These are phyloP conservation scores for Deroplatys truncata DNA, from an alignment of 2,888 invertebrate species.

Conservation along the genomic window DNA sequence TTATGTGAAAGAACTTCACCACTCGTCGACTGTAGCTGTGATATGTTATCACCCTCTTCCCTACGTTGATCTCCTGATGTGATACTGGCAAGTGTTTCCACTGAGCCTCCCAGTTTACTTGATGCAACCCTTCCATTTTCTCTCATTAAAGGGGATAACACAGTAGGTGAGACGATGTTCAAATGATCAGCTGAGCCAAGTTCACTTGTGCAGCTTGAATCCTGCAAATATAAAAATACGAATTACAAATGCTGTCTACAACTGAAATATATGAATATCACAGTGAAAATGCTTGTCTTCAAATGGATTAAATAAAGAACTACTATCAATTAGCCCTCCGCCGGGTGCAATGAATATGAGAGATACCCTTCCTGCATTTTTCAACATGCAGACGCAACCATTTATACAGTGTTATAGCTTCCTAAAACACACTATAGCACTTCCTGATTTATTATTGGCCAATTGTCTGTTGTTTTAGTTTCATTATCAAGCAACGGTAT, in stretches of 20 bases:
- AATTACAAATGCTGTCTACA: background rate
- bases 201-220: background rate
- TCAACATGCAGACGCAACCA: too few species aligned
- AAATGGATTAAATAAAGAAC: too few species aligned
- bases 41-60: background rate
- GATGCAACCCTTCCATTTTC: background rate
- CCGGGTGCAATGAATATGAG: too few species aligned
- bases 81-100: background rate
- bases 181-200: background rate
- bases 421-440: too few species aligned
- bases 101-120: background rate
- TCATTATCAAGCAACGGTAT: too few species aligned
- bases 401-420: too few species aligned
- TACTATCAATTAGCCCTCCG: too few species aligned
- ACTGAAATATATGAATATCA: too few species aligned
- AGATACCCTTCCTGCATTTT: too few species aligned
- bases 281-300: too few species aligned
- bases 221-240: background rate
- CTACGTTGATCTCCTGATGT: background rate
- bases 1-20: background rate
- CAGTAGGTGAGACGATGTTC: conserved; percentile 36
- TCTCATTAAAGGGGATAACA: conserved; percentile 30
- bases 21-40: background rate
- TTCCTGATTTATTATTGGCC: too few species aligned
- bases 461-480: too few species aligned